Conservation (phyloP, 1,140 invertebrate species). For the Eulimnadia texana region DNA sequence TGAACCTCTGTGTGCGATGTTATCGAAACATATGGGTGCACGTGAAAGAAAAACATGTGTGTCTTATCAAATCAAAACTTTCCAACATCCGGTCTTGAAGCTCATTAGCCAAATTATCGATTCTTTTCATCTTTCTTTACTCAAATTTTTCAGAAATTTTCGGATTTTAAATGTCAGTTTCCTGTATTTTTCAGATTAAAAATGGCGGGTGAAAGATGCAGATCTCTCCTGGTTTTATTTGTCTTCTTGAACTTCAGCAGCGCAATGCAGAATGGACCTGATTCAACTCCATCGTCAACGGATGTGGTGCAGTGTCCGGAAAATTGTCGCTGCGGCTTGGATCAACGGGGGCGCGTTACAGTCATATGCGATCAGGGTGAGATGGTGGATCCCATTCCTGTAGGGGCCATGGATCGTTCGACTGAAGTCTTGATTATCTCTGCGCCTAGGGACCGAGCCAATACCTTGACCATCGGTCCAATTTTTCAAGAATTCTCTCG, state of each 20-base stretch:
- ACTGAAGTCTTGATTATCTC: slow-evolving; percentile 52
- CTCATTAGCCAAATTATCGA: neutral
- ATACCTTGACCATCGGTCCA: slow-evolving; percentile 54
- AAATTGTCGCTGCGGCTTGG: slow-evolving; percentile 13
- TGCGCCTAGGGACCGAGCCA: slow-evolving; percentile 44
- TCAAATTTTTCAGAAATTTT: neutral
- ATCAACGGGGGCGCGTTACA: slow-evolving; percentile 25
- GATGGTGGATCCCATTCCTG: slow-evolving; percentile 40
- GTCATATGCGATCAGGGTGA: slow-evolving; percentile 39
- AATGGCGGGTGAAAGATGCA: neutral
- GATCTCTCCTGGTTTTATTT: neutral
- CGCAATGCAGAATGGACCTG: neutral
- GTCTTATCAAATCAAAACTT: neutral
- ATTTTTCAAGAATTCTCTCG: slow-evolving; percentile 49
- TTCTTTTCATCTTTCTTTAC: neutral
- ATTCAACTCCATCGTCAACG: neutral
- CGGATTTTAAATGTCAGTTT: neutral
- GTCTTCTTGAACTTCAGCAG: neutral
- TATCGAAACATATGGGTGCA: neutral
- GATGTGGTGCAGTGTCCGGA: neutral
- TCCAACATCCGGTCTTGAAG: neutral
- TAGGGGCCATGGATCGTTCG: slow-evolving; percentile 40
- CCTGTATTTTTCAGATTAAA: neutral
- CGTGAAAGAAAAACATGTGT: neutral
- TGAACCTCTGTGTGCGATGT: too few species aligned